A percentile compares a stretch with the other conserved stretches of the same genome.
Evolutionary conservation across 2,797 vertebrate species (phyloP).

Genomic region (Rhodeus uyekii): DNA sequence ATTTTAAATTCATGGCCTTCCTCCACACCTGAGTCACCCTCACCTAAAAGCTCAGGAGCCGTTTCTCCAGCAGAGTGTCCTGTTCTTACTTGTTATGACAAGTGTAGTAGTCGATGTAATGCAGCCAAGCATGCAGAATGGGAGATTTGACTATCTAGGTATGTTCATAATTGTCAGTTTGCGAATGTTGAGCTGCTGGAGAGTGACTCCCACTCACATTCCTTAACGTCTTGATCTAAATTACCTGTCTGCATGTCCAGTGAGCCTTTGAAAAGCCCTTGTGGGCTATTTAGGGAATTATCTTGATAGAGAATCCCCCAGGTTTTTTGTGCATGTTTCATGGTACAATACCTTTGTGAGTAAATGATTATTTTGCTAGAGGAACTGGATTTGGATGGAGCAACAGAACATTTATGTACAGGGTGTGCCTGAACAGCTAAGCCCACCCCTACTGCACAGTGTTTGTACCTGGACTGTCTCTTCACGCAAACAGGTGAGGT

Average conservation of each 20-base stretch:
- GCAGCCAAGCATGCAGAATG: slow-evolving; percentile 42
- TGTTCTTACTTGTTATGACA: slow-evolving; percentile 62
- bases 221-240: slow-evolving; percentile 50
- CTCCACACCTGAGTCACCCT: slow-evolving; percentile 40
- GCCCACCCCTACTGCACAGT: slow-evolving; percentile 11
- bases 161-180: slow-evolving; percentile 60
- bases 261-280: slow-evolving; percentile 25
- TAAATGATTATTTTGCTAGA: slow-evolving; percentile 52
- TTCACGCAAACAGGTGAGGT: slow-evolving; percentile 40
- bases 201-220: slow-evolving; percentile 55
- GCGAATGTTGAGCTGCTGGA: slow-evolving; percentile 54
- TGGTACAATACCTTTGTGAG: slow-evolving; percentile 34
- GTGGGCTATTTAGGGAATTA: slow-evolving; percentile 9
- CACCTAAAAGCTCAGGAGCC: slow-evolving; percentile 7
- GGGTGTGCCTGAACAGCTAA: slow-evolving; percentile 50
- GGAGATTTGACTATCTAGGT: slow-evolving; percentile 55
- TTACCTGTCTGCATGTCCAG: slow-evolving; percentile 56
- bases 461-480: slow-evolving; percentile 21
- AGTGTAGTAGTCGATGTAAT: slow-evolving; percentile 47
- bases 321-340: slow-evolving; percentile 19
- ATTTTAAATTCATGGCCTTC: slow-evolving; percentile 34
- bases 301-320: slow-evolving; percentile 40
- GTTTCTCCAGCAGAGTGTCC: slow-evolving; percentile 39
- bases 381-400: slow-evolving; percentile 50
- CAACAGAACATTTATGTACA: background rate